A percentile compares a stretch with the other conserved stretches of the same genome.
phyloP scores from a whole-genome alignment of 2,797 vertebrate species.

The Rhinichthys osculus region DNA sequence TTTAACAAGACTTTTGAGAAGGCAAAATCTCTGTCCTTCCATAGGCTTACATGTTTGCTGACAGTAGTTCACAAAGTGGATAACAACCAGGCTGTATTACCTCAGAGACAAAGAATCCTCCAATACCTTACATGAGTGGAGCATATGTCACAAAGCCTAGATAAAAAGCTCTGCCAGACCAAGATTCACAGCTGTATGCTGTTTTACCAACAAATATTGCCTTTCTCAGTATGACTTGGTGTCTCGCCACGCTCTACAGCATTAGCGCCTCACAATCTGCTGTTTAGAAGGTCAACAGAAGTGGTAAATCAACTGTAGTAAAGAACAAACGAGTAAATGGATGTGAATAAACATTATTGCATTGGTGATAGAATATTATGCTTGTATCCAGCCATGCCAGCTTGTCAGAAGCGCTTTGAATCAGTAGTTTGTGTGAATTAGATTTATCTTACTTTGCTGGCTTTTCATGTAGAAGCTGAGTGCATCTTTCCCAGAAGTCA shows the following conservation, averaged over 20 bases:
- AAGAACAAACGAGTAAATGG: conserved; percentile 47
- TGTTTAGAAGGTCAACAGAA: conserved; percentile 53
- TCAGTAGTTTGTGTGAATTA: conserved; percentile 50
- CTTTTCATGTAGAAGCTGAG: conserved; percentile 50
- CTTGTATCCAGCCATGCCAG: conserved; percentile 43
- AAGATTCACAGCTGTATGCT: conserved; percentile 14
- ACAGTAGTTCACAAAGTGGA: conserved; percentile 28
- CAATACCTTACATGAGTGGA: conserved; percentile 17
- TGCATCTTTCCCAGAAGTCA: conserved; percentile 55
- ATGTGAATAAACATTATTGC: conserved; percentile 58
- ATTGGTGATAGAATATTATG: conserved; percentile 50
- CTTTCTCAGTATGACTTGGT: conserved; percentile 7
- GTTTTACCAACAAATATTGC: conserved; percentile 1
- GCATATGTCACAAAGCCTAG: conserved; percentile 5
- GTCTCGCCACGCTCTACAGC: not conserved
- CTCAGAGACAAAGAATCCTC: conserved; percentile 19
- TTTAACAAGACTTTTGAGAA: conserved; percentile 17
- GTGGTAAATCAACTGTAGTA: conserved; percentile 48
- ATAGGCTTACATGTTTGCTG: conserved; percentile 10
- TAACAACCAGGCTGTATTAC: conserved; percentile 17
- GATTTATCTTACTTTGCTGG: conserved; percentile 49
- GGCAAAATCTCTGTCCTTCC: conserved; percentile 5
- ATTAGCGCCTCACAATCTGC: conserved; percentile 24
- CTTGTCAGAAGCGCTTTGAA: conserved; percentile 49
- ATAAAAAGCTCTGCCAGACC: conserved; percentile 24